Evolutionary conservation across 2,113 vertebrate species (phyloP), one percentile per base, ranked within the genome.

Genomic region (Alligator sinensis): DNA sequence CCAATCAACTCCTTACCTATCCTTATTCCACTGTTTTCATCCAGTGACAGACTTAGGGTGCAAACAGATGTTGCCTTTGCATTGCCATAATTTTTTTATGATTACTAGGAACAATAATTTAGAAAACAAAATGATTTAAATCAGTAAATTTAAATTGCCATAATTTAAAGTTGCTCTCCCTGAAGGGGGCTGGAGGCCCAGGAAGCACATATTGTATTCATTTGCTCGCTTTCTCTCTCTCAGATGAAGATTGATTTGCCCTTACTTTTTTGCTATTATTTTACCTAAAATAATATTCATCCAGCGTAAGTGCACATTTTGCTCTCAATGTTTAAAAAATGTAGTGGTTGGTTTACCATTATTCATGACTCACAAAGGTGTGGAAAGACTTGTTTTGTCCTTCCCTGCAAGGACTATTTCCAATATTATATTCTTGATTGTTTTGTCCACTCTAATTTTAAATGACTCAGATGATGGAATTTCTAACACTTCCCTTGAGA

Each of bases 61-160:
- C 47, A 47, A 47, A 47, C 47, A 47, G 47, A 3, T 47, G 47
- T 47, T 47, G 47, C 8, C 47, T 47, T 47, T 47, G 47, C 7
- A 47, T 47, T 47, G 47, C 47, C 47, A 47, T 47, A 47, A 47
- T 47, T 47, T 47, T 47, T 47, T 47, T 47, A 47, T 47, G 47
- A 47, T 47, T 47, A 47, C 47, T 47, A 47, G 47, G 47, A 7
- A 47, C 11, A 72, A 22, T 72, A 12, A 38, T 24, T 72, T 47
- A 14, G 82, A 82, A n/a, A 61, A 0, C 0, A 0, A 9, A 61
- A 0, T 27, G 11, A 63, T 22, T 66, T 88, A 62, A 72, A 62
- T 77, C 74, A 47, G 76, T 47, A 22, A 60, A 82, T 80, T 77
- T 57, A 63, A 82, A 82, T 13, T 28, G 76, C 55, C 30, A 91